Percentiles rank a stretch among this genome's conserved stretches.
These are phyloP conservation scores for Cerceris ruficornis DNA, from an alignment of 2,888 invertebrate species.

Conservation along the genomic window DNA sequence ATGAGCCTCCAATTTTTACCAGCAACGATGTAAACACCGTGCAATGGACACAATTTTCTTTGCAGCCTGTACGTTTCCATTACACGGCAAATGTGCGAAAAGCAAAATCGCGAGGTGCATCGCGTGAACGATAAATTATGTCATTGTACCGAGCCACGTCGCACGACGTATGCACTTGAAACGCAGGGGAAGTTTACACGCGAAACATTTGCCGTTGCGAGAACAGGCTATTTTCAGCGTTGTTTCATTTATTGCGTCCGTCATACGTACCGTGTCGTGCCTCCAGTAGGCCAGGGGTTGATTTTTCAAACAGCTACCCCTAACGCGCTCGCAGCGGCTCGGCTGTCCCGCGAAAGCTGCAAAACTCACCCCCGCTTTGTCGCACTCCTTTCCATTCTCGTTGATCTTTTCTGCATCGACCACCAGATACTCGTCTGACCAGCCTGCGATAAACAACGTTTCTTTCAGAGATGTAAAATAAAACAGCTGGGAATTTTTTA, in stretches of 20 bases:
- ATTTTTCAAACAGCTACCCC: slow-evolving; percentile 82
- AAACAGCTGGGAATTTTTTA: not conserved
- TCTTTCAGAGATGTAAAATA: not conserved
- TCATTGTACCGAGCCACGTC: not conserved
- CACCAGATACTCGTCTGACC: slow-evolving; percentile 81
- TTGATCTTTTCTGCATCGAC: slow-evolving; percentile 77
- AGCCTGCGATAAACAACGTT: slow-evolving; percentile 8
- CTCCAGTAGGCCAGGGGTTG: slow-evolving; percentile 83
- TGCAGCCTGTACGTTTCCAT: not conserved
- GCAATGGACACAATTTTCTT: too few species aligned
- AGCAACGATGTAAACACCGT: too few species aligned
- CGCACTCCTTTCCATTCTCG: slow-evolving; percentile 81
- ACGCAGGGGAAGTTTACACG: not conserved
- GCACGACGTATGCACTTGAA: slow-evolving; percentile 4
- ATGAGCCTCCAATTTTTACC: too few species aligned
- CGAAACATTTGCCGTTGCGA: not conserved
- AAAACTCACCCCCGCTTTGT: slow-evolving; percentile 83
- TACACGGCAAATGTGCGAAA: not conserved
- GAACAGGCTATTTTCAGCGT: slow-evolving; percentile 32
- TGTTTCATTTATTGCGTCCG: slow-evolving; percentile 43
- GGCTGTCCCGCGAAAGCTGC: slow-evolving; percentile 82
- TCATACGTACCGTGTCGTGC: slow-evolving; percentile 77
- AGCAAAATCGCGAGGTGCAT: not conserved
- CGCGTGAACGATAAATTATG: not conserved
- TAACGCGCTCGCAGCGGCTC: slow-evolving; percentile 79